These are phyloP conservation scores for Percopsis transmontana DNA, from an alignment of 2,113 vertebrate species.

Conservation along the genomic window DNA sequence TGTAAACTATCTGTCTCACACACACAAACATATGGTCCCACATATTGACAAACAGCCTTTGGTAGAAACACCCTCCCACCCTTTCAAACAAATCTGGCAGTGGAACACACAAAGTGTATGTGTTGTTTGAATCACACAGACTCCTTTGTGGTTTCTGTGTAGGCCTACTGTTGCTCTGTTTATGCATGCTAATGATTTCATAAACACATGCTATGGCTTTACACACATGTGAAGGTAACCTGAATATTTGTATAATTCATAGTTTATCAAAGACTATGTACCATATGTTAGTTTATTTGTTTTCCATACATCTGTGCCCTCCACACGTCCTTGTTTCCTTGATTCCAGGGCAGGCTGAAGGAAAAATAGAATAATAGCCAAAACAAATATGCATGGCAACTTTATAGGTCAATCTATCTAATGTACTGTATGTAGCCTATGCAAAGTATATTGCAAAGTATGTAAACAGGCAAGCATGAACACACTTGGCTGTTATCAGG, in stretches of 20 bases:
- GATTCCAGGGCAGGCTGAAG: constrained; percentile 9
- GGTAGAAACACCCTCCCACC: constrained; percentile 34
- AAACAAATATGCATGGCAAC: background rate
- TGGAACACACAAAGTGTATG: constrained; percentile 58
- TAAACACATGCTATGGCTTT: constrained; percentile 46
- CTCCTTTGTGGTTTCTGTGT: constrained; percentile 42
- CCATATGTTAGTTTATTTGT: constrained; percentile 53
- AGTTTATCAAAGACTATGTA: constrained; percentile 53
- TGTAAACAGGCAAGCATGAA: too few species aligned
- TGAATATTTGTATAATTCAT: constrained; percentile 38
- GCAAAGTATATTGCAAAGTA: too few species aligned
- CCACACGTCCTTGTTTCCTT: constrained; percentile 20
- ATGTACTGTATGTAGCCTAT: too few species aligned
- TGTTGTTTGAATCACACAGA: constrained; percentile 15
- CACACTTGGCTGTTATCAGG: too few species aligned
- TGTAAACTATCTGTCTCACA: constrained; percentile 48
- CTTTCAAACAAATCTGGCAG: constrained; percentile 43
- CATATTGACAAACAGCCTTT: constrained; percentile 69
- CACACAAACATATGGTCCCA: constrained; percentile 63
- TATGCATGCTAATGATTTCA: constrained; percentile 33
- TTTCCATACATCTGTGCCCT: constrained; percentile 33
- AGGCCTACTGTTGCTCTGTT: constrained; percentile 5
- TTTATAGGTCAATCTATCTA: background rate
- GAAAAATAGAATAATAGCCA: constrained; percentile 1
- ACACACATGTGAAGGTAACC: constrained; percentile 47